These are phyloP conservation scores for Ophion ellenae DNA, from an alignment of 2,888 invertebrate species.

Conservation along the genomic window DNA sequence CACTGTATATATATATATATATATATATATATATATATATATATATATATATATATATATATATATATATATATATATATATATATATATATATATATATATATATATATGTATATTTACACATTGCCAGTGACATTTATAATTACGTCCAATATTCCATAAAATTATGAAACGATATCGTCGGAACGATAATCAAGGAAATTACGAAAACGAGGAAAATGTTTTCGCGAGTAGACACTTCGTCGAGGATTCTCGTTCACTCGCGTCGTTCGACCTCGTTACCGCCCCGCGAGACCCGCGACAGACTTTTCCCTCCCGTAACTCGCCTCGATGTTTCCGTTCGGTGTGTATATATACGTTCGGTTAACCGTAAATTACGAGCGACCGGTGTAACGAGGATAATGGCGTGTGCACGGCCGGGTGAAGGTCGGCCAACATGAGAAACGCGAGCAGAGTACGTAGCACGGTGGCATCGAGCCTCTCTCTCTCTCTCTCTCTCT, in stretches of 20 bases:
- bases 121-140: background rate
- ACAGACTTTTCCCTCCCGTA: conserved; percentile 34
- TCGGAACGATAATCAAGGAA: background rate
- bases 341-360: conserved; percentile 61
- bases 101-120: background rate
- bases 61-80: background rate
- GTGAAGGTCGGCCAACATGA: conserved; percentile 81
- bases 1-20: background rate
- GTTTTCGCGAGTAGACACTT: conserved; percentile 33
- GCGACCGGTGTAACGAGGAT: conserved; percentile 80
- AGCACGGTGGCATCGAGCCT: conserved; percentile 26
- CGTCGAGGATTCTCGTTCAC: conserved; percentile 65
- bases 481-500: background rate
- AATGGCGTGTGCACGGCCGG: conserved; percentile 79
- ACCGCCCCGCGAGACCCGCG: conserved; percentile 61
- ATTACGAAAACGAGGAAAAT: background rate
- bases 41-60: background rate
- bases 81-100: background rate
- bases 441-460: conserved; percentile 62
- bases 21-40: background rate
- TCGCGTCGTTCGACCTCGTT: conserved; percentile 61
- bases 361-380: conserved; percentile 83
- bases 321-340: conserved; percentile 78
- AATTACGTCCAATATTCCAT: background rate
- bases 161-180: background rate